These are phyloP conservation scores for Ormyrus thymus DNA, from an alignment of 2,888 invertebrate species.

Conservation along the genomic window DNA sequence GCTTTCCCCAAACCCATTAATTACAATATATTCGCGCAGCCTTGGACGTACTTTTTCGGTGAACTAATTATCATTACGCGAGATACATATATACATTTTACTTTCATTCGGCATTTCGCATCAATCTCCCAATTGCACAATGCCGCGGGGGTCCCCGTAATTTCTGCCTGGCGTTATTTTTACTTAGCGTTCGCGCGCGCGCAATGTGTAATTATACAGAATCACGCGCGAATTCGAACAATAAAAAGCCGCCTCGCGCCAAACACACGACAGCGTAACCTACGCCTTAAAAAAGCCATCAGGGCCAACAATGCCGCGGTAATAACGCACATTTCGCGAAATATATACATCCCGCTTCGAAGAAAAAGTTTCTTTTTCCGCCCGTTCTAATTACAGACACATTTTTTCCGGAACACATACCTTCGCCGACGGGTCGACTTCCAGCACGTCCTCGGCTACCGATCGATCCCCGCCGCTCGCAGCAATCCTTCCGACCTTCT, in stretches of 20 bases:
- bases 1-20: conserved; percentile 40
- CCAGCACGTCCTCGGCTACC: too few species aligned
- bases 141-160: background rate
- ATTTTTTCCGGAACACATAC: too few species aligned
- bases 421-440: too few species aligned
- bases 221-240: background rate
- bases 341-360: too few species aligned
- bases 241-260: background rate
- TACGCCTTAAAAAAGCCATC: too few species aligned
- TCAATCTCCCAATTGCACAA: conserved; percentile 36
- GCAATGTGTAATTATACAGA: conserved; percentile 15
- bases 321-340: too few species aligned
- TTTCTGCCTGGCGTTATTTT: background rate
- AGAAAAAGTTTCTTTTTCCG: too few species aligned
- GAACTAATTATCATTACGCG: conserved; percentile 25
- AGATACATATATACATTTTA: conserved; percentile 22
- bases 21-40: conserved; percentile 27
- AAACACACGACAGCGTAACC: too few species aligned
- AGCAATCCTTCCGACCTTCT: conserved; percentile 6
- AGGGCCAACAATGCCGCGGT: too few species aligned
- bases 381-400: too few species aligned
- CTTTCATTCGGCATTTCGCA: conserved; percentile 30
- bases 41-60: conserved; percentile 30
- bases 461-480: too few species aligned
- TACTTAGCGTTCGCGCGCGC: background rate